Conservation (phyloP, 2,888 invertebrate genomes). For the Tenthredo livida region DNA sequence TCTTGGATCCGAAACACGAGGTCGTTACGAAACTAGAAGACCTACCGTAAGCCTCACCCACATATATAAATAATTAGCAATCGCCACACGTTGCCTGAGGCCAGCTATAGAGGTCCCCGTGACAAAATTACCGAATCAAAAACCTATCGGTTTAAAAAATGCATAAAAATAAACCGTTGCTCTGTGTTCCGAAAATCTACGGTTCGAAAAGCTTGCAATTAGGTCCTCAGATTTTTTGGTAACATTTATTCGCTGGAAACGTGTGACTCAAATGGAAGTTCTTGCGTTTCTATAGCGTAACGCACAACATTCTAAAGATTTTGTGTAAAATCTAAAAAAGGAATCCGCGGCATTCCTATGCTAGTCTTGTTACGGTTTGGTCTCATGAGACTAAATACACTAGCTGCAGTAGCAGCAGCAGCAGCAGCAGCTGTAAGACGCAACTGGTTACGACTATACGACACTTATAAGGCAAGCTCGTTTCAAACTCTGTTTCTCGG, state of each 20-base stretch:
- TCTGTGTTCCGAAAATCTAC: conserved; percentile 5
- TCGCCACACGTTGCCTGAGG: conserved; percentile 3
- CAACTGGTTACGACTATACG: conserved; percentile 44
- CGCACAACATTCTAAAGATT: conserved; percentile 34
- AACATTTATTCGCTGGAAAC: not conserved
- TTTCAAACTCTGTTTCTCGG: conserved; percentile 22
- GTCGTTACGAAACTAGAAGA: conserved; percentile 76
- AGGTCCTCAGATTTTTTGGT: not conserved
- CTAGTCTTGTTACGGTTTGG: conserved; percentile 49
- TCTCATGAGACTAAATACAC: conserved; percentile 46
- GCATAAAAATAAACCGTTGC: not conserved
- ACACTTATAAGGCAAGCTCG: conserved; percentile 39
- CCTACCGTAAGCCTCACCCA: conserved; percentile 77
- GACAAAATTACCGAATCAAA: conserved; percentile 30
- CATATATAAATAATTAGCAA: conserved; percentile 40
- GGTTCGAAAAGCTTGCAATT: not conserved
- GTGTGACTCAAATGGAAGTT: conserved; percentile 2
- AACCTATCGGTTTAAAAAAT: not conserved
- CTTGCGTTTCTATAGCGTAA: conserved; percentile 14
- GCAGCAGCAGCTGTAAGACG: conserved; percentile 36
- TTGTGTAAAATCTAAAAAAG: conserved; percentile 44
- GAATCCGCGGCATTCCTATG: conserved; percentile 43
- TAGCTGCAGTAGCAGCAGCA: not conserved
- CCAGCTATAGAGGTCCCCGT: not conserved
- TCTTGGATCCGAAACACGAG: conserved; percentile 76